These are phyloP conservation scores for Calyptommatus sinebrachiatus DNA, from an alignment of 2,113 vertebrate genomes.

Conservation along the genomic window DNA sequence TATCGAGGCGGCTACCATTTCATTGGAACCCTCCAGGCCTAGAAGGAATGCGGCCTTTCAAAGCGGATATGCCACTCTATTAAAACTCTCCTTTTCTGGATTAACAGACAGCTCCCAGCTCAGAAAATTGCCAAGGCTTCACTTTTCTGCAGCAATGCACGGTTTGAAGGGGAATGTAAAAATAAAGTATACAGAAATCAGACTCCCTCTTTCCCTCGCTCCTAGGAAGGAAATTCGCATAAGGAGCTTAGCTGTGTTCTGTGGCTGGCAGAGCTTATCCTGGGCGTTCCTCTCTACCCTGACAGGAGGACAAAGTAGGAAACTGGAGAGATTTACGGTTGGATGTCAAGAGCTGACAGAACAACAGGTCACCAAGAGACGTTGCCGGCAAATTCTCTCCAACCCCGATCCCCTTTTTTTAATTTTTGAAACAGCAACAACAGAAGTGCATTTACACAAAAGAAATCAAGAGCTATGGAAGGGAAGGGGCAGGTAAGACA, in stretches of 20 bases:
- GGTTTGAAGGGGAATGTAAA: background rate
- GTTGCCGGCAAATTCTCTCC: background rate
- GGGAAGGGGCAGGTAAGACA: no score
- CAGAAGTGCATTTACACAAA: no score
- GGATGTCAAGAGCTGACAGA: background rate
- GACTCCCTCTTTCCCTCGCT: background rate
- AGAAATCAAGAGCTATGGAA: no score
- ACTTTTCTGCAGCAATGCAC: conserved; percentile 16
- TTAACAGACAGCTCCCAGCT: conserved; percentile 1
- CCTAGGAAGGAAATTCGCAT: background rate
- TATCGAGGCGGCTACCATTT: background rate
- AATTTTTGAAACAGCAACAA: background rate
- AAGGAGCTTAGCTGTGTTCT: conserved; percentile 17
- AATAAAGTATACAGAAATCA: background rate
- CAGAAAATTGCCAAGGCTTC: background rate
- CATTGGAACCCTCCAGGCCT: background rate
- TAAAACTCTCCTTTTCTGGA: background rate
- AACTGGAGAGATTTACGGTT: background rate
- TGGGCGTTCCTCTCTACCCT: background rate
- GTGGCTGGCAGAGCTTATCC: conserved; percentile 6
- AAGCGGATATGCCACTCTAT: background rate
- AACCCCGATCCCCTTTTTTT: background rate
- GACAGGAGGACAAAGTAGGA: background rate
- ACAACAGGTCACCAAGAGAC: conserved; percentile 5
- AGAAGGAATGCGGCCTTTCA: background rate